Conservation (phyloP, 2,797 vertebrate genomes). For the Sebastes ruberrimus region DNA sequence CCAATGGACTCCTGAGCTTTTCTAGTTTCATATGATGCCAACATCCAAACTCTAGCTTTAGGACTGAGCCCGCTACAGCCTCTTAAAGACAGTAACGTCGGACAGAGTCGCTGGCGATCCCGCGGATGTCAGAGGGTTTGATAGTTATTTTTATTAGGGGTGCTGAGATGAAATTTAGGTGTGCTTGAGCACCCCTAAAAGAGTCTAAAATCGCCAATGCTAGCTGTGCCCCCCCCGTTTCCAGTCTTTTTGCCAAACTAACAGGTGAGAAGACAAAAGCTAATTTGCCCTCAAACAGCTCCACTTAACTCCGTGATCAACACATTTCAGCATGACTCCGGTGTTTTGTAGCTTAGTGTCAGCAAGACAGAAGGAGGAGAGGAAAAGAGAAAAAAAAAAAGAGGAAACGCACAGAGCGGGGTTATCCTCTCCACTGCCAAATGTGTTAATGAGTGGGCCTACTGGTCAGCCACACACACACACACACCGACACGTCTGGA, state of each 20-base stretch:
- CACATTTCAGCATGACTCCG: conserved; percentile 9
- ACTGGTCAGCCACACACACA: conserved; percentile 52
- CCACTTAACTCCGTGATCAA: conserved; percentile 4
- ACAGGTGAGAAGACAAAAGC: not conserved
- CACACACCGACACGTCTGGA: conserved; percentile 31
- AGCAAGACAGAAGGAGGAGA: conserved; percentile 31
- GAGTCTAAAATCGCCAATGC: no score
- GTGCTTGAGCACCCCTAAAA: no score
- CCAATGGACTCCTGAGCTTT: no score
- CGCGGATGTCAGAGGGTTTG: no score
- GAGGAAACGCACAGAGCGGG: conserved; percentile 19
- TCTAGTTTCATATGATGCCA: no score
- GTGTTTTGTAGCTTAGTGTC: conserved; percentile 19
- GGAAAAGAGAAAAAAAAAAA: not conserved
- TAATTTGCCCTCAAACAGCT: not conserved
- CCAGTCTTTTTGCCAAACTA: not conserved
- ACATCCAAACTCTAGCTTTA: rapidly evolving
- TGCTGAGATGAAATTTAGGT: no score
- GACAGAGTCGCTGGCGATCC: not conserved
- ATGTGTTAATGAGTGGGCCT: conserved; percentile 74
- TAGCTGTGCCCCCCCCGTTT: not conserved
- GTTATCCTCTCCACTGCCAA: conserved; percentile 65
- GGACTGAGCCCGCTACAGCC: no score
- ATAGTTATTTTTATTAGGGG: no score
- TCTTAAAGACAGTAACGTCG: not conserved